These are phyloP conservation scores for Phyto melanocephala DNA, from an alignment of 2,888 invertebrate species.

Conservation along the genomic window DNA sequence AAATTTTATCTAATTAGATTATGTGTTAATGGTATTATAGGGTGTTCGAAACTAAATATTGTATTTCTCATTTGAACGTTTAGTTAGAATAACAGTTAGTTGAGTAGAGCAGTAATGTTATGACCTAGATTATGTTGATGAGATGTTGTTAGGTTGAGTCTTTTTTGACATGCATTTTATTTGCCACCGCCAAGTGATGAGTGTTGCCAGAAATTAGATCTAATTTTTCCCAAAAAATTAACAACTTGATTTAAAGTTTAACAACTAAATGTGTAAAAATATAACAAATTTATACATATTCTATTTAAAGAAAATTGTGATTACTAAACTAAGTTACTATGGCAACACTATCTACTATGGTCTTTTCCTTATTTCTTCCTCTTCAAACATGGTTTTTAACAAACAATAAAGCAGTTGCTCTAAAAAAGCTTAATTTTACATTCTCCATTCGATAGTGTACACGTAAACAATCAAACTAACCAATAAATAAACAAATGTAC, in stretches of 20 bases:
- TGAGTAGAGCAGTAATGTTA: slow-evolving; percentile 19
- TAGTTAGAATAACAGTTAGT: slow-evolving; percentile 11
- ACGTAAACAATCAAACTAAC: background rate
- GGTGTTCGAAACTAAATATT: background rate
- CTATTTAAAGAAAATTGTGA: no score
- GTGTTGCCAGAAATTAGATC: no score
- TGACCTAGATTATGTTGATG: slow-evolving; percentile 36
- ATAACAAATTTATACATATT: no score
- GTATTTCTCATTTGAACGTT: background rate
- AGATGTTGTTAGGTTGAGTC: slow-evolving; percentile 32
- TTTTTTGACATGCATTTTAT: slow-evolving; percentile 44
- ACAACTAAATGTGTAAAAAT: no score
- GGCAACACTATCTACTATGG: no score
- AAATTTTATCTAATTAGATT: no score
- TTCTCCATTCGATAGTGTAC: slow-evolving; percentile 5
- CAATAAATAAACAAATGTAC: background rate
- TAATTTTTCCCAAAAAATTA: no score
- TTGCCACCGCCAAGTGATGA: slow-evolving; percentile 21
- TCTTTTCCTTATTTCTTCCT: background rate
- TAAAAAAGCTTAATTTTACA: slow-evolving; percentile 9
- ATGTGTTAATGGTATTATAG: no score
- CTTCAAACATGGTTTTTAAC: background rate
- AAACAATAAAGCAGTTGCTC: background rate
- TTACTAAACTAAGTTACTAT: no score
- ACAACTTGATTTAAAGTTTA: no score